Evolutionary conservation across 1,140 invertebrate species (phyloP).

Genomic region (Leguminivora glycinivorella): DNA sequence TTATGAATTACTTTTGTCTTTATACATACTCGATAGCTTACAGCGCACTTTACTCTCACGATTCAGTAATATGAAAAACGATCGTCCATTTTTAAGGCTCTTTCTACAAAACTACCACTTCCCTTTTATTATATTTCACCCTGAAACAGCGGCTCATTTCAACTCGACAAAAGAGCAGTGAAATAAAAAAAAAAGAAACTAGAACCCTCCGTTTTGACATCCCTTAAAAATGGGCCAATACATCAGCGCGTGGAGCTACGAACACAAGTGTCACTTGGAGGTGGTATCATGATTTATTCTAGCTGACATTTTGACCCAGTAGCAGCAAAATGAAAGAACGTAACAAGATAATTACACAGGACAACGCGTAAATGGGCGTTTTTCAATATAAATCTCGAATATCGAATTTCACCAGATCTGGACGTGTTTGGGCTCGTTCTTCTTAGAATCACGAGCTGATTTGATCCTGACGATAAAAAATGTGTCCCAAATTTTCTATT

Average conservation of each 20-base stretch:
- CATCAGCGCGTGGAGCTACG: not conserved
- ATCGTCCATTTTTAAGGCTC: constrained; percentile 1
- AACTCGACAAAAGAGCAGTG: constrained; percentile 23
- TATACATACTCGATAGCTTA: no score
- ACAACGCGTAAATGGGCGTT: no score
- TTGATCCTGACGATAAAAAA: no score
- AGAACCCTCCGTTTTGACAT: constrained; percentile 13
- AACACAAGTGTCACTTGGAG: not conserved
- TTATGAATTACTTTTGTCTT: no score
- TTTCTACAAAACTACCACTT: constrained; percentile 18
- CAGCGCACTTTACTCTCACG: not conserved
- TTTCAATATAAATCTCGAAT: no score
- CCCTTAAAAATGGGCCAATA: constrained; percentile 28
- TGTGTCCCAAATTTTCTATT: no score
- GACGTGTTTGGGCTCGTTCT: no score
- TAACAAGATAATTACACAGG: no score
- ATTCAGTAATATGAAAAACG: not conserved
- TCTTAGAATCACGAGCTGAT: no score
- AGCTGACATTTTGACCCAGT: no score
- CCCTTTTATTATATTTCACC: constrained; percentile 19
- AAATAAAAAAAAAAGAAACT: constrained; percentile 26
- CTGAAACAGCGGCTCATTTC: constrained; percentile 23
- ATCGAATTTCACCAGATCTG: no score
- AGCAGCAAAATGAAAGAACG: no score
- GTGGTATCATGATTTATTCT: not conserved